A percentile compares a stretch with the other conserved stretches of the same genome.
These are phyloP conservation scores for Panurus biarmicus DNA, from an alignment of 2,113 vertebrate genomes.

Conservation along the genomic window DNA sequence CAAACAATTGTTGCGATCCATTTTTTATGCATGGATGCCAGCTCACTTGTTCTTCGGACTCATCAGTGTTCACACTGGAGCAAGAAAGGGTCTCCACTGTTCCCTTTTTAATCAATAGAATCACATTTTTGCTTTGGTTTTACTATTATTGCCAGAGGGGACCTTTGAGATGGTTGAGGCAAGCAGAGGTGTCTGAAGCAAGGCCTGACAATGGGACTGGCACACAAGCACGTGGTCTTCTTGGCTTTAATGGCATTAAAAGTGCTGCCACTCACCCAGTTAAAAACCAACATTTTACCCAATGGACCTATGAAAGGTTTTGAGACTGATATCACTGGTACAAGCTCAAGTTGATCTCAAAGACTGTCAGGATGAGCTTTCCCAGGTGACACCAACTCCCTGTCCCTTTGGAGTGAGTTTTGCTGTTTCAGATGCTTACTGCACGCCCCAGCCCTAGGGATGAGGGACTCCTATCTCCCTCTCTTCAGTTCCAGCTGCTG, in stretches of 20 bases:
- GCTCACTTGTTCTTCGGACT: constrained; percentile 54
- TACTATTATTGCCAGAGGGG: accelerated
- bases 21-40: constrained; percentile 84
- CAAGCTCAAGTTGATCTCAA: not conserved
- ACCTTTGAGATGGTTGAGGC: not conserved
- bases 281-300: not conserved
- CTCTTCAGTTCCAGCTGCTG: not conserved
- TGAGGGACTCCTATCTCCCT: not conserved
- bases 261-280: not conserved
- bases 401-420: not conserved
- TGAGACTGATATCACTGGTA: not conserved
- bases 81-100: not conserved
- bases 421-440: not conserved
- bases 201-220: not conserved
- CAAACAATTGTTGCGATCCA: constrained; percentile 66
- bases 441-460: not conserved
- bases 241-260: not conserved
- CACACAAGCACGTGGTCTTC: not conserved
- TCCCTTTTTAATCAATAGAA: not conserved
- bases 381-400: not conserved
- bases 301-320: not conserved
- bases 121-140: not conserved
- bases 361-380: not conserved
- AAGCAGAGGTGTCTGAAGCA: not conserved
- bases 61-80: constrained; percentile 72